Evolutionary conservation across 53 echinoderm and acorn worm species (phyloP).

Genomic region (Holothuria scabra): DNA sequence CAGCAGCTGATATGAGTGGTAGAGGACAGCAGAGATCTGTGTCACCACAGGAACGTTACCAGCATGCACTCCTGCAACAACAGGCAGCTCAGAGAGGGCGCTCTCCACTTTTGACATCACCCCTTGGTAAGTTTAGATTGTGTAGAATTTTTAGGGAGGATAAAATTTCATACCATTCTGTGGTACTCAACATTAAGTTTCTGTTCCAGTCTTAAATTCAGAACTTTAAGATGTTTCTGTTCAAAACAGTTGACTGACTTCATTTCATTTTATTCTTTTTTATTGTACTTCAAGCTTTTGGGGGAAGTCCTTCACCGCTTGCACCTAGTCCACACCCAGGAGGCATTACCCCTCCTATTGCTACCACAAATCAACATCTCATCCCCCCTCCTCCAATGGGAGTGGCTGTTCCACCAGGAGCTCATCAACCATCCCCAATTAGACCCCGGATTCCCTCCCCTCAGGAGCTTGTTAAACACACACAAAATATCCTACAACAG

Average conservation of each 20-base stretch:
- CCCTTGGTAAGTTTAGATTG: conserved; percentile 14
- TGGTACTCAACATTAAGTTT: conserved; percentile 7
- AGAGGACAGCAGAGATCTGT: conserved; percentile 1
- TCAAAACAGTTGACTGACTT: too few species aligned
- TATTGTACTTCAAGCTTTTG: conserved; percentile 46
- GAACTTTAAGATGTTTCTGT: too few species aligned
- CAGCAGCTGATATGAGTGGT: background rate
- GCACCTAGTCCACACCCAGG: conserved; percentile 66
- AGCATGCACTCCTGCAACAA: conserved; percentile 17
- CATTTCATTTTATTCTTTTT: background rate
- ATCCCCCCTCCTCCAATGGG: conserved; percentile 31
- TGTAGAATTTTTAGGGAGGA: background rate
- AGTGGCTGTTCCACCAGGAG: conserved; percentile 62
- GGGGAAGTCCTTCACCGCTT: conserved; percentile 77
- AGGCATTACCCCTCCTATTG: conserved; percentile 61
- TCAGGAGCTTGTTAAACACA: conserved; percentile 95
- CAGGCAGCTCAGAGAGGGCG: conserved; percentile 27
- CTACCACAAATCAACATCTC: conserved; percentile 47
- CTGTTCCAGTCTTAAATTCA: too few species aligned
- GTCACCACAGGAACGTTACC: conserved; percentile 54
- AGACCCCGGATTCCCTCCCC: conserved; percentile 95
- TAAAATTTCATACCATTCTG: conserved; percentile 39
- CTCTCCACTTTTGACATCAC: conserved; percentile 40
- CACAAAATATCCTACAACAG: conserved; percentile 97
- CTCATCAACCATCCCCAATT: conserved; percentile 73